Base-by-base conservation (phyloP, 1,140 invertebrate species). In the Trichogramma pretiosum region DNA sequence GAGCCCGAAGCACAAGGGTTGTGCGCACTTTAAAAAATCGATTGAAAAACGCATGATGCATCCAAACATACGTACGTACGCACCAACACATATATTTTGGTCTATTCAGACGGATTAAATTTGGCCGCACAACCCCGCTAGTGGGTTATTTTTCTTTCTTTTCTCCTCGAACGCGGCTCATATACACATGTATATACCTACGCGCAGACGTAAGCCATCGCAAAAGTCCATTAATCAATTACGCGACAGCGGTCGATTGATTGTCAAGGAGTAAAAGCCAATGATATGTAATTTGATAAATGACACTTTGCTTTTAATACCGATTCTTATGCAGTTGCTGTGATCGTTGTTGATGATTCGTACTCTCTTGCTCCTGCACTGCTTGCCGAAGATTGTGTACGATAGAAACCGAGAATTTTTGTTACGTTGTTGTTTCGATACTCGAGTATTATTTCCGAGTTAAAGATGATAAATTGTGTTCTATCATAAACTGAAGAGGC, bases 201-300 rank as follows among this genome's bases (percentile, higher is more conserved):
- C n/a, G n/a, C n/a, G n/a, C n/a, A n/a, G n/a, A n/a, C n/a, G n/a
- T n/a, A n/a, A n/a, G n/a, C n/a, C n/a, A n/a, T n/a, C 1, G 13
- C 23, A 39, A 23, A 44, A 26, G 30, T 34, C 38, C 38, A 51
- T 51, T 51, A 46, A 51, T 51, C 49, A 51, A 46, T 46, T 30
- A 36, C 23, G 32, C 17, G n/a, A 36, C 30, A 38, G 49, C 38
- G 38, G 30, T 30, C 49, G 43, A 36, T 46, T 36, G 49, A 46
- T 50, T 46, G 43, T 42, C 37, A 44, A 41, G 43, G 28, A n/a
- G 32, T 21, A 13, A 26, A 32, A 45, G 43, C 49, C 38, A 46
- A 46, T 45, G 49, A 51, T 51, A 46, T 21, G 42, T 51, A 23
- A 50, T 51, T 51, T 51, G 49, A 51, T 42, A 41, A 51, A 51